Conservation (phyloP, 2,113 vertebrate species). For the Symphodus melops region DNA sequence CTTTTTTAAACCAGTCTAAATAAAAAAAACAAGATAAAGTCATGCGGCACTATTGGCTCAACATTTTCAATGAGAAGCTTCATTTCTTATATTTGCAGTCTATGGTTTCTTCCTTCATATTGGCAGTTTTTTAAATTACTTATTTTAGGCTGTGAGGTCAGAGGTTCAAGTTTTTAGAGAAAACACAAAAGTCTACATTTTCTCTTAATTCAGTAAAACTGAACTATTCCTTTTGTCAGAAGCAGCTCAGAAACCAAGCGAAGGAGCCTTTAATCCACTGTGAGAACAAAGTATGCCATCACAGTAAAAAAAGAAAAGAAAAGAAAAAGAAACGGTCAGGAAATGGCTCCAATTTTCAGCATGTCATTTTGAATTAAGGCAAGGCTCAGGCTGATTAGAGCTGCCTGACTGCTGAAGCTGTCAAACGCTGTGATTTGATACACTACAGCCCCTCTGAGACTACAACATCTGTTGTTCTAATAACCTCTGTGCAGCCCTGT, state of each 20-base stretch:
- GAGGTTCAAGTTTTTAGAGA: no score
- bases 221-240: background rate
- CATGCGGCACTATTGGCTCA: no score
- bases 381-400: conserved; percentile 44
- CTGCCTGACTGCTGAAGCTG: conserved; percentile 50
- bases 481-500: conserved; percentile 52
- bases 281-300: background rate
- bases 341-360: conserved; percentile 51
- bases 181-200: no score
- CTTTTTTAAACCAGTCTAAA: no score
- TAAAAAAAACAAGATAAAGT: no score
- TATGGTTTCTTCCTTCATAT: no score
- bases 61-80: no score
- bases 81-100: no score
- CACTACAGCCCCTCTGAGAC: conserved; percentile 49
- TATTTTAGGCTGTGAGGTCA: no score
- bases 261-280: background rate
- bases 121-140: no score
- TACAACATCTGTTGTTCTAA: conserved; percentile 62
- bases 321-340: conserved; percentile 19
- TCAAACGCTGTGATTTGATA: conserved; percentile 54
- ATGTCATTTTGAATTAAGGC: conserved; percentile 47
- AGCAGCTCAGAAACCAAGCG: background rate
- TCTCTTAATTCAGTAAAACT: no score
- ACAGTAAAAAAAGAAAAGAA: conserved; percentile 14